Conservation (phyloP, 2,113 vertebrate species). For the Gallinago media region DNA sequence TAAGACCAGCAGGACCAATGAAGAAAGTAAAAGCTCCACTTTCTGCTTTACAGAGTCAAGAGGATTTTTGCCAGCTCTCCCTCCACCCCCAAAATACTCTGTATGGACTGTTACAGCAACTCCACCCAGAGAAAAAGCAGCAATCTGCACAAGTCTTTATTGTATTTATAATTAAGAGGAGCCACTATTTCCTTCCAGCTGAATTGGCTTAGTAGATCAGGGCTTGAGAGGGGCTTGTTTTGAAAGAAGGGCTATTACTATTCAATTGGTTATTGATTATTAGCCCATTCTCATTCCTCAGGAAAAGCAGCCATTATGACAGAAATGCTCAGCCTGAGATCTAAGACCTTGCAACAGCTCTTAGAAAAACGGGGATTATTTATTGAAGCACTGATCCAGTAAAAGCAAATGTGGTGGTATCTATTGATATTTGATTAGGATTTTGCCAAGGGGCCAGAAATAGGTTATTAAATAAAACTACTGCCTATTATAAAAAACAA, state of each 20-base stretch:
- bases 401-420: not conserved
- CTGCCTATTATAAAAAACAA: not conserved
- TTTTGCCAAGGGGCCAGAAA: not conserved
- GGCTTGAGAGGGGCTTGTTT: not conserved
- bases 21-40: not conserved
- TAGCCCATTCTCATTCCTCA: not conserved
- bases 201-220: not conserved
- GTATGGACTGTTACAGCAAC: not conserved
- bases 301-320: not conserved
- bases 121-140: not conserved
- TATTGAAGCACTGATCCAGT: not conserved
- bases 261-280: conserved; percentile 47
- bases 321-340: not conserved
- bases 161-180: conserved; percentile 1
- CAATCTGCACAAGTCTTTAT: not conserved
- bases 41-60: not conserved
- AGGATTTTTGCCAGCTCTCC: not conserved
- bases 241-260: not conserved
- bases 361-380: not conserved
- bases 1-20: not conserved
- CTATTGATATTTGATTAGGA: conserved; percentile 27
- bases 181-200: not conserved
- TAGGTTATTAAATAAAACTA: not conserved
- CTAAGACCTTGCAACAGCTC: not conserved
- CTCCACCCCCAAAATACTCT: not conserved